Evolutionary conservation across 2,797 vertebrate species (phyloP).

Genomic region (Pitangus sulphuratus): DNA sequence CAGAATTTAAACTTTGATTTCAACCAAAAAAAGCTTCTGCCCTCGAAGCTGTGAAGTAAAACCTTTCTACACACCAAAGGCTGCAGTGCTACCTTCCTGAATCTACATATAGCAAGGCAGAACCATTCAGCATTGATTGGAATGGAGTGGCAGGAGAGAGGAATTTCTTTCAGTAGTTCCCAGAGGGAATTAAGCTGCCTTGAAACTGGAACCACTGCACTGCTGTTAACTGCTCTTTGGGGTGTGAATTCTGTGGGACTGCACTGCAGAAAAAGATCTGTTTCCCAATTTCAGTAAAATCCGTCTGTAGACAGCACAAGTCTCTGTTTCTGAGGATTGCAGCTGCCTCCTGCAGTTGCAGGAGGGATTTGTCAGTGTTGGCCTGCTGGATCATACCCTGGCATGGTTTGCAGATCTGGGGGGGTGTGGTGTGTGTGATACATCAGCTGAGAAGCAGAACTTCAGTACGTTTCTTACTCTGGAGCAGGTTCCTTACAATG

Average conservation of each 20-base stretch:
- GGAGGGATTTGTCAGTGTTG: neutral
- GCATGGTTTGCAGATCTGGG: neutral
- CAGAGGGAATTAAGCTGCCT: neutral
- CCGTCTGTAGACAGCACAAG: neutral
- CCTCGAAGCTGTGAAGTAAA: constrained; percentile 9
- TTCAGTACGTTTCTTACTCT: neutral
- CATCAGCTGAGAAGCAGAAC: neutral
- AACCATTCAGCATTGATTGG: constrained; percentile 19
- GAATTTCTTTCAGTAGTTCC: neutral
- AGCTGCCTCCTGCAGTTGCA: neutral
- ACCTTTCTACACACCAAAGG: constrained; percentile 17
- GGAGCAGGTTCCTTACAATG: neutral
- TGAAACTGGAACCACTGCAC: neutral
- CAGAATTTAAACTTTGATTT: constrained; percentile 53
- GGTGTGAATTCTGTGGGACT: neutral
- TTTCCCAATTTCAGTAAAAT: neutral
- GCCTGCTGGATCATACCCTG: neutral
- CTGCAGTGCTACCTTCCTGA: neutral
- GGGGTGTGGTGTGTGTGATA: too few species aligned
- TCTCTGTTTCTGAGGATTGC: neutral
- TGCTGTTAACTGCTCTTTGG: neutral
- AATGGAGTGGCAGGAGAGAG: neutral
- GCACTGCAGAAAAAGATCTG: neutral
- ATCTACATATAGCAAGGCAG: neutral
- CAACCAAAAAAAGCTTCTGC: constrained; percentile 10